Base-by-base conservation (phyloP, 2,888 invertebrate species). In the Protonemura montana region DNA sequence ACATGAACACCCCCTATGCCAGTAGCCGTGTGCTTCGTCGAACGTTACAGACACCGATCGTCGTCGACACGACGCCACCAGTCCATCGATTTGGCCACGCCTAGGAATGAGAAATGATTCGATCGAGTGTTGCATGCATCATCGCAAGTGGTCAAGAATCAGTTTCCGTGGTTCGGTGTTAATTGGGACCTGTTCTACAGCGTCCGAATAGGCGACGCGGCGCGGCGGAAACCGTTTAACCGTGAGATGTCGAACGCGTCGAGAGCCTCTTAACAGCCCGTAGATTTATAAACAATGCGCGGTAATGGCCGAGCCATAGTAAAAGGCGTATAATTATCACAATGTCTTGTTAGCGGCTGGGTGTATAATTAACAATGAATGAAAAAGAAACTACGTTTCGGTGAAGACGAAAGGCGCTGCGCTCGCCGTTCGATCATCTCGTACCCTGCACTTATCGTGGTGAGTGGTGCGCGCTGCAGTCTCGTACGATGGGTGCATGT, bases 281-380 rank as follows among this genome's bases (percentile, higher is more conserved):
- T 59, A 59, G 59, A 59, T 59, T 59, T 59, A 59, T 59, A 59
- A 59, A 59, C 59, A 59, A 59, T 21, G 59, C 35, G 35, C 59
- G 59, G 59, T 59, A 59, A 59, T 59, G 59, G 59, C 35, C 59
- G 59, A 10, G 59, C 59, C 35, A 13, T 59, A 21, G 59, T 59
- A 59, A 59, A 59, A 59, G 21, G 6, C 59, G 59, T 59, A 59
- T 59, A 59, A 59, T 59, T 59, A 59, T 59, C 59, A 59, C 59
- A 59, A 59, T 59, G 59, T 59, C 59, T 59, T 59, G 59, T 59
- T 59, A 59, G 59, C 59, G 59, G 59, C 59, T 59, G 21, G 59
- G 59, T 59, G 59, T 59, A 59, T 59, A 59, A 59, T 59, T 59
- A 59, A 59, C 21, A 59, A 59, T 59, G 59, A 59, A 35, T 35